phyloP scores from a whole-genome alignment of 1,140 invertebrate genomes.

The Aradophagus sp. region DNA sequence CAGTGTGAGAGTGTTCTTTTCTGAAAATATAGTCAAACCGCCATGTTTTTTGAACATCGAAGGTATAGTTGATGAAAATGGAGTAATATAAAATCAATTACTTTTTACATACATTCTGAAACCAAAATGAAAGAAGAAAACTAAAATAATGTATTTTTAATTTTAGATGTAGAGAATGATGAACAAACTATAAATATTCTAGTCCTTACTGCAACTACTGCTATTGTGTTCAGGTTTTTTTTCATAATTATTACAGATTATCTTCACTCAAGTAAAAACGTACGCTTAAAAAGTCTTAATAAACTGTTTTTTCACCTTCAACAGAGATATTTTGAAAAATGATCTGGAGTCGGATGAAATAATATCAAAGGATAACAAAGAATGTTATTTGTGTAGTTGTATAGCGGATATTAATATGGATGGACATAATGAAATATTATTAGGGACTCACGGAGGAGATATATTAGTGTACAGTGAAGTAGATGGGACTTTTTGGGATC shows the following conservation, averaged over 20 bases:
- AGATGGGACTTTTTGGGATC: slow-evolving; percentile 70
- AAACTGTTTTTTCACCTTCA: slow-evolving; percentile 55
- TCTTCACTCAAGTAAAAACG: too few species aligned
- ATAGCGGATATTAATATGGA: slow-evolving; percentile 84
- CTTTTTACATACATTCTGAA: too few species aligned
- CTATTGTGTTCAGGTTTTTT: slow-evolving; percentile 78
- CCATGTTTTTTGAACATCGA: slow-evolving; percentile 44
- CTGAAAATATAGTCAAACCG: slow-evolving; percentile 60
- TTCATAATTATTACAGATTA: slow-evolving; percentile 3
- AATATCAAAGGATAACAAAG: slow-evolving; percentile 77
- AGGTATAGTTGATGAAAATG: slow-evolving; percentile 33
- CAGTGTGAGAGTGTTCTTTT: slow-evolving; percentile 76
- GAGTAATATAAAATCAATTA: too few species aligned
- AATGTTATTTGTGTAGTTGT: slow-evolving; percentile 77
- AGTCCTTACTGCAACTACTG: slow-evolving; percentile 77
- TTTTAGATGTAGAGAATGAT: slow-evolving; percentile 41
- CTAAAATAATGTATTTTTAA: too few species aligned
- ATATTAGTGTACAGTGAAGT: slow-evolving; percentile 78
- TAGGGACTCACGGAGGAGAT: slow-evolving; percentile 82
- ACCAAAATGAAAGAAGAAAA: too few species aligned
- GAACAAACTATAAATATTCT: slow-evolving; percentile 75
- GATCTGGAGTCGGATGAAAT: slow-evolving; percentile 75
- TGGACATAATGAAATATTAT: slow-evolving; percentile 81
- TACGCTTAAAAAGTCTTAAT: slow-evolving; percentile 9
- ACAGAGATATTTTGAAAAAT: slow-evolving; percentile 78